These are phyloP conservation scores for Chesias legatella DNA, from an alignment of 2,888 invertebrate species.

Conservation along the genomic window DNA sequence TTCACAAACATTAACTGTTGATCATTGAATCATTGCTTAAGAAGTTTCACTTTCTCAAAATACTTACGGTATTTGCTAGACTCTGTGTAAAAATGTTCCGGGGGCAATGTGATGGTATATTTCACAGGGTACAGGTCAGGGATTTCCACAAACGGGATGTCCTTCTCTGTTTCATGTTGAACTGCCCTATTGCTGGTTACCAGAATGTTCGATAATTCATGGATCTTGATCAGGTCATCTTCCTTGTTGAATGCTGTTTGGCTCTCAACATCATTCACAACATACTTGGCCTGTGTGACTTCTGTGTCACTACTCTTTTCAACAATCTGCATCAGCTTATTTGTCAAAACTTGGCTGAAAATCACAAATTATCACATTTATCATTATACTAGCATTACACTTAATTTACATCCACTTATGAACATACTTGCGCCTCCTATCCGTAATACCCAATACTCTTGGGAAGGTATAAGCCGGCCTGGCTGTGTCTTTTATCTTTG, in stretches of 20 bases:
- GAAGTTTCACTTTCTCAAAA: too few species aligned
- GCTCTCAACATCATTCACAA: slow-evolving; percentile 81
- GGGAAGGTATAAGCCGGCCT: slow-evolving; percentile 87
- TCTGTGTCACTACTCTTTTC: slow-evolving; percentile 82
- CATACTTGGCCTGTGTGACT: slow-evolving; percentile 75
- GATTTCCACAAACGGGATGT: slow-evolving; percentile 76
- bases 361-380: background rate
- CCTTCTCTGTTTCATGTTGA: slow-evolving; percentile 69
- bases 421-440: slow-evolving; percentile 84
- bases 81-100: slow-evolving; percentile 82
- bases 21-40: too few species aligned
- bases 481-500: slow-evolving; percentile 84
- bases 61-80: slow-evolving; percentile 87
- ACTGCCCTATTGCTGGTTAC: slow-evolving; percentile 83
- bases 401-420: too few species aligned
- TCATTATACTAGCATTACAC: background rate
- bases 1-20: too few species aligned
- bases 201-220: slow-evolving; percentile 83
- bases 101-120: slow-evolving; percentile 83
- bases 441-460: slow-evolving; percentile 87
- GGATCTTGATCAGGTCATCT: slow-evolving; percentile 82
- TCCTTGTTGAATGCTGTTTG: slow-evolving; percentile 81
- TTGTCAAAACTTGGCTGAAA: slow-evolving; percentile 83
- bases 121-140: slow-evolving; percentile 89
- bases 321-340: slow-evolving; percentile 84